Evolutionary conservation across 2,888 invertebrate species (phyloP), one percentile per base, ranked within the genome.

Genomic region (Plebejus anna): DNA sequence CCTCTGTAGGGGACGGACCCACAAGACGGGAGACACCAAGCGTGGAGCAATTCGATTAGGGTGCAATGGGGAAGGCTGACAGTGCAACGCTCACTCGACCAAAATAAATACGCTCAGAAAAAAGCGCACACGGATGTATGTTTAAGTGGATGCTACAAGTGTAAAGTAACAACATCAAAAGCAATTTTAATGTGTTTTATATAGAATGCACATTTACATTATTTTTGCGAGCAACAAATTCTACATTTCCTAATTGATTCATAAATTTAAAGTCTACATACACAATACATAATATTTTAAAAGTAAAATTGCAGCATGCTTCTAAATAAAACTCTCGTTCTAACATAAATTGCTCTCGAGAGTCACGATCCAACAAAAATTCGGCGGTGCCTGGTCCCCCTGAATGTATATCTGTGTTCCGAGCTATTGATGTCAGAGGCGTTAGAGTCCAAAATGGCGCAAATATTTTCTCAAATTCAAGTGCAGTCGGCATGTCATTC

Each of bases 21-120:
- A 88, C 86, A 89, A 90, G 90, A 89, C 87, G 84, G 85, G 85
- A 88, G 88, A 88, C 90, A 89, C 92, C 90, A 91, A 89, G 89
- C 92, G 92, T 92, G 83, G 85, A 88, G 88, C 88, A 83, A 94
- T 93, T 93, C 90, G 92, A 94, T 94, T 93, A 94, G 94, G 94
- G 92, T 90, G 91, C 91, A 91, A 85, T 85, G 87, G 91, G 91
- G 92, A 86, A 83, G 85, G 88, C 91, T 89, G 91, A 90, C 91
- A 85, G 83, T 90, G 92, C 92, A 92, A 85, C 85, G 81, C 80
- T 79, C 81, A 82, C 78, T 82, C 77, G 75, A 81, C 82, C 79
- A 82, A 83, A 75, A 81, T 84, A 84, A 79, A 79, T 77, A 79
- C 82, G 78, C 82, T 13, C 75, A 57, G 38, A 13, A 80, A 79